These are phyloP conservation scores for Lepisosteus osseus DNA, from an alignment of 2,113 vertebrate genomes.

Conservation along the genomic window DNA sequence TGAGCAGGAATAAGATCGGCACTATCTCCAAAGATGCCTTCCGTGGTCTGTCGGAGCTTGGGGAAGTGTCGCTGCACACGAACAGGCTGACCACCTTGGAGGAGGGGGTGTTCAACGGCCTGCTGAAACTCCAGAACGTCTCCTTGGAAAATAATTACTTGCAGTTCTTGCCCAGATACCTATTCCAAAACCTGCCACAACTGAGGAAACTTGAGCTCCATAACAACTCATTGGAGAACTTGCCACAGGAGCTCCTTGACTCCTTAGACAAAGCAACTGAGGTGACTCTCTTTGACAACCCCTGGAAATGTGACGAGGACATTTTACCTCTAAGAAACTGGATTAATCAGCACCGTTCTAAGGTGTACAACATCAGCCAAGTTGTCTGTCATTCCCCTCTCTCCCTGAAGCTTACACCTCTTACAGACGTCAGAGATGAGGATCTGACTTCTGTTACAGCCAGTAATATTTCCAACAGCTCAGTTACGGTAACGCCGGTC, in stretches of 20 bases:
- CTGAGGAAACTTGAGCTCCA: slow-evolving; percentile 64
- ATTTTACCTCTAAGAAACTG: slow-evolving; percentile 59
- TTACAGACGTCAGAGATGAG: slow-evolving; percentile 30
- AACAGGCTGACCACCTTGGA: slow-evolving; percentile 53
- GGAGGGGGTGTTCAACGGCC: slow-evolving; percentile 33
- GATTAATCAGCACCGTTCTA: slow-evolving; percentile 53
- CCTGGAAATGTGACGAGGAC: slow-evolving; percentile 62
- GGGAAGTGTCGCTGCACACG: slow-evolving; percentile 64
- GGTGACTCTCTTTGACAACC: slow-evolving; percentile 66
- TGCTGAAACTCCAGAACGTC: slow-evolving; percentile 64
- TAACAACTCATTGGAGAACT: slow-evolving; percentile 60
- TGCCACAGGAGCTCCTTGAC: slow-evolving; percentile 62
- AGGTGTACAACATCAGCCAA: slow-evolving; percentile 44
- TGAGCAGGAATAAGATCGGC: slow-evolving; percentile 62
- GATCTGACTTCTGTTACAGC: not conserved
- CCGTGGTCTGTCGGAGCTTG: slow-evolving; percentile 54
- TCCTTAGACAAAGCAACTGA: slow-evolving; percentile 51
- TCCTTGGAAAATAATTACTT: slow-evolving; percentile 69
- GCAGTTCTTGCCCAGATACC: slow-evolving; percentile 42
- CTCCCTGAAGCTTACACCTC: slow-evolving; percentile 36
- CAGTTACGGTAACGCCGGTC: too few species aligned
- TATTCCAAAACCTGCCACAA: slow-evolving; percentile 44
- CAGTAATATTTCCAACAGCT: too few species aligned
- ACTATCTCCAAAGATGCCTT: slow-evolving; percentile 48
- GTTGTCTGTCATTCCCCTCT: slow-evolving; percentile 54